phyloP scores from a whole-genome alignment of 2,888 invertebrate genomes.

The Drosophila ezoana region DNA sequence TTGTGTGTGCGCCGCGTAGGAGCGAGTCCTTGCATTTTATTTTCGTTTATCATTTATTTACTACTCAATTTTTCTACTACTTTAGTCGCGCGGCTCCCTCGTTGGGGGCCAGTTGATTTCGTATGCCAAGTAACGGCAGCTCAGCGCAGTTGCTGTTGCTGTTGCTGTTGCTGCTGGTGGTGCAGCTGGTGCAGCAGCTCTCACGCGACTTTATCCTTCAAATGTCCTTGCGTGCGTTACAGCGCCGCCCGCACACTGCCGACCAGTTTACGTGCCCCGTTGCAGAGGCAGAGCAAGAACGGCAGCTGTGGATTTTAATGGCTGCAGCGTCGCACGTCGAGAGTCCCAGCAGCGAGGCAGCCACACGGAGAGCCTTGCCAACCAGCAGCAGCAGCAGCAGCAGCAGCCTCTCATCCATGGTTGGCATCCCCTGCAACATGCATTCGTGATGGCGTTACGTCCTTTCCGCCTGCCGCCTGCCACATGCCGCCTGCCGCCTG shows the following conservation, averaged over 20 bases:
- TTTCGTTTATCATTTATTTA: slow-evolving; percentile 83
- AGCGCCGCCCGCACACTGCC: slow-evolving; percentile 62
- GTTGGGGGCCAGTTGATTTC: slow-evolving; percentile 74
- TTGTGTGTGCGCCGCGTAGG: slow-evolving; percentile 40
- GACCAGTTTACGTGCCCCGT: slow-evolving; percentile 59
- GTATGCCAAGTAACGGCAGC: slow-evolving; percentile 79
- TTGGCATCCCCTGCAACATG: slow-evolving; percentile 58
- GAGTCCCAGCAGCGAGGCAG: slow-evolving; percentile 67
- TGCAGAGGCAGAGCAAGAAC: slow-evolving; percentile 20
- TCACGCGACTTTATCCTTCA: slow-evolving; percentile 82
- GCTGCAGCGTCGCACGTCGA: slow-evolving; percentile 76
- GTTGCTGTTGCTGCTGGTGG: slow-evolving; percentile 19
- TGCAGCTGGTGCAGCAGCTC: slow-evolving; percentile 46
- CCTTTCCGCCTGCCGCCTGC: slow-evolving; percentile 17
- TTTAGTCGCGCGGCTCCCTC: slow-evolving; percentile 72
- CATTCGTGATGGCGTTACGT: slow-evolving; percentile 70
- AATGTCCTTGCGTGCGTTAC: slow-evolving; percentile 83
- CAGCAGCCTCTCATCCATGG: slow-evolving; percentile 14
- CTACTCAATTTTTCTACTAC: slow-evolving; percentile 81
- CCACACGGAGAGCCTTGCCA: slow-evolving; percentile 32
- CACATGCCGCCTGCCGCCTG: slow-evolving; percentile 27
- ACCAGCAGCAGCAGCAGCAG: background rate
- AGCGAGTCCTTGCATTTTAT: slow-evolving; percentile 77
- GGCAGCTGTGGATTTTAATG: slow-evolving; percentile 76
- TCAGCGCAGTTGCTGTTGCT: slow-evolving; percentile 53